phyloP scores from a whole-genome alignment of 92 coral and sea anemone genomes.

The Epizoanthus stellaris region DNA sequence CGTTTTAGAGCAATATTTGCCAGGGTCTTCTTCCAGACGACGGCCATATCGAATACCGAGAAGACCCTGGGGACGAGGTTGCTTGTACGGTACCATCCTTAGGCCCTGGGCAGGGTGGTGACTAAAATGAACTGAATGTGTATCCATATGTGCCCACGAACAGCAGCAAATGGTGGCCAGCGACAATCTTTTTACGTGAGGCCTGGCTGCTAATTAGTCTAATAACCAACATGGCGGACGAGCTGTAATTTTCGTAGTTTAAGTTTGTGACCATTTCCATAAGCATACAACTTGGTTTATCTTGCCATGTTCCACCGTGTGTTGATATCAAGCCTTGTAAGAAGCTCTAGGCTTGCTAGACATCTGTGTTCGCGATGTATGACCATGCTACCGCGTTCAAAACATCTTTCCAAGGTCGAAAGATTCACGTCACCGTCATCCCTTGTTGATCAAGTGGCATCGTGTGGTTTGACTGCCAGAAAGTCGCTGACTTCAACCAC shows the following conservation, averaged over 20 bases:
- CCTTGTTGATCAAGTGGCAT: neutral
- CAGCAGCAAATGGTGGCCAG: neutral
- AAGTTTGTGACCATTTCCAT: no score
- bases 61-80: no score
- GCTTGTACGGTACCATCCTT: no score
- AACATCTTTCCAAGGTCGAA: neutral
- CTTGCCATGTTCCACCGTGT: slow-evolving; percentile 17
- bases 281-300: no score
- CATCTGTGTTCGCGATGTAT: slow-evolving; percentile 17
- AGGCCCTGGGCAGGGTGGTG: no score
- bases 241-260: neutral
- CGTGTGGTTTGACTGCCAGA: slow-evolving; percentile 7
- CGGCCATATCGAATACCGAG: no score
- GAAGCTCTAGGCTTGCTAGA: neutral
- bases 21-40: no score
- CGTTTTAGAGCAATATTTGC: no score
- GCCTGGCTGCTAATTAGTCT: neutral
- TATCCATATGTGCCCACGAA: neutral
- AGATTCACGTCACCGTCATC: neutral
- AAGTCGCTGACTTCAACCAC: slow-evolving; percentile 6
- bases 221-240: slow-evolving; percentile 68
- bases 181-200: neutral
- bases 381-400: slow-evolving; percentile 4
- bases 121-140: no score
- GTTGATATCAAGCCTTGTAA: neutral